Evolutionary conservation across 2,113 vertebrate genomes (phyloP), one percentile per base, ranked within the genome.

Genomic region (Peromyscus californicus): DNA sequence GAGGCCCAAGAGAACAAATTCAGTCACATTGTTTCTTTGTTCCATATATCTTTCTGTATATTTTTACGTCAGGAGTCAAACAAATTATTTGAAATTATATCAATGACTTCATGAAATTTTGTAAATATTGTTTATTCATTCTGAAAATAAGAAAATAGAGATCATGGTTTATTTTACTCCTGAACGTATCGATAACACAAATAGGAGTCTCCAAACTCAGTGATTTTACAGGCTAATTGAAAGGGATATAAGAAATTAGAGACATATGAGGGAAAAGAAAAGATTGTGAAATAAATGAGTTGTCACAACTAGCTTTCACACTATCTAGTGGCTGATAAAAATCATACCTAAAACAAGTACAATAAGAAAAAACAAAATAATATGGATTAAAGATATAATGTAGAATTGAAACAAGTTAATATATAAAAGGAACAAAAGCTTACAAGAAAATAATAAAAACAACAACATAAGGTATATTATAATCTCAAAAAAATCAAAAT

Each of bases 1-100:
- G 57, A 98, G 97, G 13, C 97, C 97, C 65, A 97, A 61, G 29
- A 98, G 59, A 57, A 98, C 24, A 93, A 98, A 98, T 17, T 98
- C 97, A 45, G 96, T 98, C 16, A 98, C 97, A 79, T 98, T 98
- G 17, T 61, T 96, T 17, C 67, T 89, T 22, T 91, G 89, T 74
- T 86, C 82, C 96, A 97, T 97, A 16, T 29, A 15, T 91, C 7
- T 39, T 85, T 91, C 61, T 45, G 5, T n/a, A 16, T 11, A 7
- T 61, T 39, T 31, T 80, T 78, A 78, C 59, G 39, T 82, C 42
- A 95, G 3, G 51, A 4, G 13, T 76, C 12, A 89, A 42, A 33
- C 10, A 80, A 42, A 75, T 74, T 59, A 84, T 21, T 84, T 80
- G 6, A 11, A 95, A 92, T 45, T 39, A 69, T 39, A 91, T 1